Percentiles rank a stretch among this genome's conserved stretches.
These are phyloP conservation scores for Potorous gilbertii DNA, from an alignment of 2,797 vertebrate species.

Conservation along the genomic window DNA sequence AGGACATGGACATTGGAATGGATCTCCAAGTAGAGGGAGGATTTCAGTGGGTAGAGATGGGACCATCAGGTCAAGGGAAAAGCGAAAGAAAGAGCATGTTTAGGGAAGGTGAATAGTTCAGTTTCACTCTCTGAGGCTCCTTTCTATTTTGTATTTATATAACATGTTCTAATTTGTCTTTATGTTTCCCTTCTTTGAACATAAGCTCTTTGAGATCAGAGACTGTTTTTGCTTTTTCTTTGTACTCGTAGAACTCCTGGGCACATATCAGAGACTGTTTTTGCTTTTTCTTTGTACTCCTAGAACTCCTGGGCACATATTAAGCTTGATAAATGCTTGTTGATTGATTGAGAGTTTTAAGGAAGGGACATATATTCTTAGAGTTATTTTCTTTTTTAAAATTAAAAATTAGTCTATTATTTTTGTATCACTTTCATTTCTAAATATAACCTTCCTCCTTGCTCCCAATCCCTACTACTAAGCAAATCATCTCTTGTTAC, in stretches of 20 bases:
- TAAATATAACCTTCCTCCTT: not conserved
- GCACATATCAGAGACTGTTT: not conserved
- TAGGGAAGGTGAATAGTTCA: not conserved
- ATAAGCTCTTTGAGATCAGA: not conserved
- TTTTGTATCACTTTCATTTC: not conserved
- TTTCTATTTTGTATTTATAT: not conserved
- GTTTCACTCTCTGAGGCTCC: not conserved
- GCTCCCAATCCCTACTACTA: not conserved
- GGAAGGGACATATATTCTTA: not conserved
- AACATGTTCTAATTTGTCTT: not conserved
- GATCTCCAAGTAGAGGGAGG: not conserved
- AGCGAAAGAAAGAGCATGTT: not conserved
- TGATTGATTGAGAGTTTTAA: not conserved
- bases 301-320: not conserved
- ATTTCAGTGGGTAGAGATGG: not conserved
- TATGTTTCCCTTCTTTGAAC: not conserved
- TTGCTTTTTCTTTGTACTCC: not conserved
- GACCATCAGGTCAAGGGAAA: not conserved
- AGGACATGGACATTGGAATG: not conserved
- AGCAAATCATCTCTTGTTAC: not conserved
- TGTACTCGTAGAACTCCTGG: not conserved
- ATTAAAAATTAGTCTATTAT: not conserved
- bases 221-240: not conserved
- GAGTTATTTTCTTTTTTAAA: not conserved
- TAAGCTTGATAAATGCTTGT: not conserved